Evolutionary conservation across 2,888 invertebrate genomes (phyloP), one percentile per base, ranked within the genome.

Genomic region (Melipona bicolor): DNA sequence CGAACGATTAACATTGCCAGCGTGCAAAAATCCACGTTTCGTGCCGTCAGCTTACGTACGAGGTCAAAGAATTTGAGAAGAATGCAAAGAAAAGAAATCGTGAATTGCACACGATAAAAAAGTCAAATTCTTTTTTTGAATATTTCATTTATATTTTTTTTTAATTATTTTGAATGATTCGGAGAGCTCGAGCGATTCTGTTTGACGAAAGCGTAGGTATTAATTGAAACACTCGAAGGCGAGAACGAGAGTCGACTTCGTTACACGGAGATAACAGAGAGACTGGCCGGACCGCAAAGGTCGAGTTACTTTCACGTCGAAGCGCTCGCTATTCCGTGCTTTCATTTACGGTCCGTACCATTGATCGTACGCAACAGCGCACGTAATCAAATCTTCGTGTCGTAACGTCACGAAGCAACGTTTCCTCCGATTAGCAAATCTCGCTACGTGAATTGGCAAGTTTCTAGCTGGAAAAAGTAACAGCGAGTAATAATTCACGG

Each of bases 251-350:
- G 79, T 79, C 71, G 65, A 32, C 65, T 67, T 24, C 6, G 27
- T n/a, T 24, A n/a, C 32, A 13, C 36, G 43, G 52, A 67, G 52
- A 64, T 64, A 71, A 27, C 70, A 15, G 67, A 15, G 67, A 17
- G 56, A 71, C 50, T 65, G 32, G 52, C 61, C 19, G 64, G 56
- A 65, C 79, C 36, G 54, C 67, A 72, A 79, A 81, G 81, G 80
- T 71, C 81, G 71, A 72, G 71, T 67, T 67, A 81, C 81, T 81
- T 80, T 81, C 81, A 67, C 80, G 67, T 36, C 50, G 52, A 72
- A 67, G 32, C 65, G 49, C 11, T 64, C 32, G 43, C 17, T 56
- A 21, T 61, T 54, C n/a, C 17, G 13, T 54, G 74, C n/a, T 70
- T 79, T 80, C 65, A 65, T 79, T 80, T 59, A 32, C 36, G 27